phyloP scores from a whole-genome alignment of 2,113 vertebrate species.

The Paradisaea rubra region DNA sequence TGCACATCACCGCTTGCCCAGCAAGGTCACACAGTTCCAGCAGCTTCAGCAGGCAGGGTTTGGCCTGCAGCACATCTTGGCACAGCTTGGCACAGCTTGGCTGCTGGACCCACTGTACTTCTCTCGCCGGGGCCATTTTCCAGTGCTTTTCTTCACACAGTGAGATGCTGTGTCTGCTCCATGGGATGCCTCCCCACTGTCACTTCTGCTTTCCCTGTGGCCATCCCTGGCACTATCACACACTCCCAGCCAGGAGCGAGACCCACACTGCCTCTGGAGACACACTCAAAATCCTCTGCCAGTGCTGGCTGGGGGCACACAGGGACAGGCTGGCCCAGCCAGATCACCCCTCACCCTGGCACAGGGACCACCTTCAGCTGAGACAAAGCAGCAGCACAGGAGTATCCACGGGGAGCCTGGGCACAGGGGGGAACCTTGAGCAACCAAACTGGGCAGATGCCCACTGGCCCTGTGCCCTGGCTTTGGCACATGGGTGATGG shows the following conservation, averaged over 20 bases:
- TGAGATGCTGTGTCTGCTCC: not conserved
- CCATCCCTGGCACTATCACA: not conserved
- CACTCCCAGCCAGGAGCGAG: fast-evolving
- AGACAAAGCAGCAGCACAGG: not conserved
- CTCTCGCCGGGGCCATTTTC: not conserved
- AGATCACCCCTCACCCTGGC: not conserved
- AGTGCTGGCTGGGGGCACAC: not conserved
- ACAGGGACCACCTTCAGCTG: fast-evolving
- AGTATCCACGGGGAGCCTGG: fast-evolving
- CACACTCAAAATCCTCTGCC: not conserved
- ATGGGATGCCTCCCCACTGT: not conserved
- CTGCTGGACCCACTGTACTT: fast-evolving
- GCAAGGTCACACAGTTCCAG: not conserved
- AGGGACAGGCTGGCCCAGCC: not conserved
- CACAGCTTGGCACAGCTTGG: not conserved
- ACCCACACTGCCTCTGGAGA: not conserved
- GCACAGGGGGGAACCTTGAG: fast-evolving
- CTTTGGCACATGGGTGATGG: not conserved
- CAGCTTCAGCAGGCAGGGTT: not conserved
- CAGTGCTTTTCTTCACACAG: not conserved
- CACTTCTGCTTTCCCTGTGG: fast-evolving
- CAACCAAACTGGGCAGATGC: fast-evolving
- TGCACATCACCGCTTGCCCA: fast-evolving
- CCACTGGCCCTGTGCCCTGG: not conserved
- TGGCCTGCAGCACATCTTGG: not conserved